Conservation (phyloP, 2,888 invertebrate genomes). For the Lepidocyrtinus sp. region DNA sequence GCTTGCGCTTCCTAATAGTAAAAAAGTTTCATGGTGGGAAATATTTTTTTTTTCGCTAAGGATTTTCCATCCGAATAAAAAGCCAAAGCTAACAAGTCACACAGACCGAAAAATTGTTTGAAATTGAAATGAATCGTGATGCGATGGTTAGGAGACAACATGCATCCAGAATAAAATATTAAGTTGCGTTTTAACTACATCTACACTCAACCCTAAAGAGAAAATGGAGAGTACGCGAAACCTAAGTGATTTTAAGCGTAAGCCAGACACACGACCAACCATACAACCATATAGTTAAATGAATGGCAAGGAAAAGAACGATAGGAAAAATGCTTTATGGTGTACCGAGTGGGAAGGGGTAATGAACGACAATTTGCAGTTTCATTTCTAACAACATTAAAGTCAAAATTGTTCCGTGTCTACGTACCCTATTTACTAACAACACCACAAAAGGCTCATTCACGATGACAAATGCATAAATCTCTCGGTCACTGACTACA, state of each 20-base stretch:
- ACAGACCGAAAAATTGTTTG: slow-evolving; percentile 33
- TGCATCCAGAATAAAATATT: slow-evolving; percentile 13
- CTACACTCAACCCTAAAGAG: background rate
- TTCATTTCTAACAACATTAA: slow-evolving; percentile 34
- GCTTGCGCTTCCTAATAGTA: background rate
- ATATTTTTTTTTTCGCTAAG: background rate
- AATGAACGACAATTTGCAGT: slow-evolving; percentile 59
- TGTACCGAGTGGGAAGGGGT: slow-evolving; percentile 38
- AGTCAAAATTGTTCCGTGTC: background rate
- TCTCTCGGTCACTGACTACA: slow-evolving; percentile 46
- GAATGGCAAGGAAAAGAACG: background rate
- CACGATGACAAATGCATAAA: slow-evolving; percentile 57
- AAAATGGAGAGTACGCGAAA: background rate
- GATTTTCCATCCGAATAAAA: slow-evolving; percentile 8
- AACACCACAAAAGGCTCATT: slow-evolving; percentile 39
- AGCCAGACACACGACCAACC: slow-evolving; percentile 54
- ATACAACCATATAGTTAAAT: slow-evolving; percentile 13
- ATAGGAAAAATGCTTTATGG: too few relatives aligned
- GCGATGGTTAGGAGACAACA: slow-evolving; percentile 25
- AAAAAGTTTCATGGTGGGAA: slow-evolving; percentile 1
- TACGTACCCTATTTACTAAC: slow-evolving; percentile 1
- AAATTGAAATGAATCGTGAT: slow-evolving; percentile 45
- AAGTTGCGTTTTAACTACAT: background rate
- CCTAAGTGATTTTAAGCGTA: slow-evolving; percentile 29
- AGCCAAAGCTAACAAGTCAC: slow-evolving; percentile 12